Evolutionary conservation across 2,113 vertebrate genomes (phyloP), one percentile per base, ranked within the genome.

Genomic region (Nycticorax nycticorax): DNA sequence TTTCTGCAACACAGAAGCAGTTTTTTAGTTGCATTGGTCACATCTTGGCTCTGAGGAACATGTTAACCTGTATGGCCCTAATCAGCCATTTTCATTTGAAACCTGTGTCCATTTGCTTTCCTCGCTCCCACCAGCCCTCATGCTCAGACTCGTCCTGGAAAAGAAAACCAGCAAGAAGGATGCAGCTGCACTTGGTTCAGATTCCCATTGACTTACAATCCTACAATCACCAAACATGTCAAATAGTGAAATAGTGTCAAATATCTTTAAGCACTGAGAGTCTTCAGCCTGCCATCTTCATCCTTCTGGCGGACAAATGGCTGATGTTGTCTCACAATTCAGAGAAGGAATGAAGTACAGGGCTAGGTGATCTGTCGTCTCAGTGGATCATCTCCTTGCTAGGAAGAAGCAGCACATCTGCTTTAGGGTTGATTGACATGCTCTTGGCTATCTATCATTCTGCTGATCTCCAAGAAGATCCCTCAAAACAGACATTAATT

Each of bases 151-250:
- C 14, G 53, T 84, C 43, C 45, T 75, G 76, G 57, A 91, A 95
- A 96, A 85, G 56, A 77, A 90, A 82, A 66, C 9, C 16, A 59
- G 50, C 39, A 92, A 82, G 85, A 96, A 96, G 41, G 88, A 95
- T 91, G 68, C 33, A 92, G 52, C 35, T 50, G 83, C 21, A 66
- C 43, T 88, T 96, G 53, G 55, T 83, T 93, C 84, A 82, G 64
- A 94, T 85, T 94, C n/a, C 24, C 73, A 82, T 24, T 64, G 94
- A 81, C n/a, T 83, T 13, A 41, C 94, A 96, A 97, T 97, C 92
- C 95, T 88, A 92, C 50, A 89, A 66, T 91, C 83, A 53, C 52
- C 73, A 96, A 97, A 89, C 73, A 75, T 50, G 88, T 69, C 92
- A 90, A 55, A 67, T 37, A 86, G 47, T 3, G 8, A 95, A 95